Evolutionary conservation across 2,113 vertebrate species (phyloP).

Genomic region (Pterocles orientalis): DNA sequence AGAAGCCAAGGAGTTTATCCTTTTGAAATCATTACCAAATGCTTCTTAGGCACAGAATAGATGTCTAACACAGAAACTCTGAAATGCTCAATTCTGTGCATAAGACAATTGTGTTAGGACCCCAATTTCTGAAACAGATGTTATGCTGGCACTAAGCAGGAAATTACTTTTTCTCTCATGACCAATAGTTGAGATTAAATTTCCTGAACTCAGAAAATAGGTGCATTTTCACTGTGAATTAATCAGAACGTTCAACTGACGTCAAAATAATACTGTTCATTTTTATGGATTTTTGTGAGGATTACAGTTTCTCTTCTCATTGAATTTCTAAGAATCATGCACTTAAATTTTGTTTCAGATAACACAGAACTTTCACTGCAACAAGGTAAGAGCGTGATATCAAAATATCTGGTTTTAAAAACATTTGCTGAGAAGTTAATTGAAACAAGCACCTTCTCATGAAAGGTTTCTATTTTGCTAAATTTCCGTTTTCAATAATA

Average conservation of each 20-base stretch:
- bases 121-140: background rate
- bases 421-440: background rate
- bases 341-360: background rate
- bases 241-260: background rate
- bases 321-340: background rate
- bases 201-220: background rate
- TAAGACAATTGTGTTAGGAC: background rate
- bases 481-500: background rate
- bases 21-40: background rate
- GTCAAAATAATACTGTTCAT: background rate
- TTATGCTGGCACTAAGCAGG: background rate
- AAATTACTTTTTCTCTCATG: background rate
- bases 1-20: background rate
- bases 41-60: background rate
- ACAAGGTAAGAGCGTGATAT: background rate
- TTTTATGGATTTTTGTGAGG: background rate
- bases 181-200: background rate
- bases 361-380: background rate
- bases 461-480: background rate
- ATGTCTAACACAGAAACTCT: background rate
- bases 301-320: background rate
- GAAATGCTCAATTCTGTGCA: background rate
- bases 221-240: background rate
- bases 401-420: background rate
- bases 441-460: background rate